Evolutionary conservation across 2,888 invertebrate genomes (phyloP), one percentile per base, ranked within the genome.

Genomic region (Sycophila texana): DNA sequence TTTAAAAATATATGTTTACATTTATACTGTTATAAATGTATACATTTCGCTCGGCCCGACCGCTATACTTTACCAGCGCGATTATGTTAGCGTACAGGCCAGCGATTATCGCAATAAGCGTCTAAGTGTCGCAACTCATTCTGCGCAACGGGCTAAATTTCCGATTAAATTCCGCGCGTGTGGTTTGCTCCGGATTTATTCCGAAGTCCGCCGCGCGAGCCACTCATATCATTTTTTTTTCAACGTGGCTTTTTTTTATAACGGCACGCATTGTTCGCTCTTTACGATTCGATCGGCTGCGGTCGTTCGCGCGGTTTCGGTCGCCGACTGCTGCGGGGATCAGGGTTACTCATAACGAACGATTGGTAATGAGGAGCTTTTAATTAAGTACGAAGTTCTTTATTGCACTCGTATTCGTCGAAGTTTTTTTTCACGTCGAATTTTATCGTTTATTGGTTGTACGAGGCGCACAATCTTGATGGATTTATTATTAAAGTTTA

Each of bases 91-190:
- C n/a, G n/a, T n/a, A n/a, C n/a, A n/a, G n/a, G n/a, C 16, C 3
- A 20, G 63, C 70, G 71, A 65, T 65, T 65, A 77, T 77, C 55
- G 58, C 30, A 22, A 49, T 65, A 65, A n/a, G 68, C n/a, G 55
- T 55, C 47, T 53, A 18, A 12, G 26, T 57, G 61, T 51, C 49
- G 71, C 60, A 39, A 39, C 39, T 39, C 39, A 39, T 39, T 39
- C 7, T 39, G 39, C 61, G 26, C 20, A 13, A 47, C 39, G 53
- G 65, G 57, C 70, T 70, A 70, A 74, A 79, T 74, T 79, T 74
- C 51, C 79, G 71, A 79, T 79, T 79, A 74, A 26, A 79, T 79
- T 79, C 74, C 60, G 60, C 68, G 47, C 74, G 20, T 65, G 74
- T 0, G 74, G 71, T 74, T 79, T 74, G 74, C 74, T 1, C 3